Percentiles rank a stretch among this genome's conserved stretches.
phyloP scores from a whole-genome alignment of 2,888 invertebrate genomes.

The Allacma fusca region DNA sequence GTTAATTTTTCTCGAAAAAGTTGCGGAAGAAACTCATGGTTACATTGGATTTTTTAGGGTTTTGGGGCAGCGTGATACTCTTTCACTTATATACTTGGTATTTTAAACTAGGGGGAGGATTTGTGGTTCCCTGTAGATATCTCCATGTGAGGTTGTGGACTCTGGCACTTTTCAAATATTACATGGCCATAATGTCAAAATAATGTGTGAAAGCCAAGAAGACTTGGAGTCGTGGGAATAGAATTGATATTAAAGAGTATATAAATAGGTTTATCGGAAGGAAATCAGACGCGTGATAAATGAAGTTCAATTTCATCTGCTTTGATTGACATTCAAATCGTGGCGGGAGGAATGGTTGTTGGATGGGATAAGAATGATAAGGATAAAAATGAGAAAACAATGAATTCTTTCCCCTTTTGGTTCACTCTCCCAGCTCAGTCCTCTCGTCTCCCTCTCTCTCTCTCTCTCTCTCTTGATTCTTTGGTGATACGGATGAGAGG shows the following conservation, averaged over 20 bases:
- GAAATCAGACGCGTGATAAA: constrained; percentile 37
- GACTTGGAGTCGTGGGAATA: constrained; percentile 12
- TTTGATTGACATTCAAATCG: constrained; percentile 43
- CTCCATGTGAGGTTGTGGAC: too few species aligned
- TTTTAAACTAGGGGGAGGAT: too few species aligned
- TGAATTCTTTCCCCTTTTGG: constrained; percentile 24
- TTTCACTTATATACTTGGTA: too few species aligned
- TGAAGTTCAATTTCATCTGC: constrained; percentile 41
- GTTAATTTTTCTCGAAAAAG: too few species aligned
- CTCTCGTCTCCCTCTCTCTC: background rate
- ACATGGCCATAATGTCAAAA: background rate
- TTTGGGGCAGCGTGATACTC: too few species aligned
- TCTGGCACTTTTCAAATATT: too few species aligned
- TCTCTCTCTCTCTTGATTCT: background rate
- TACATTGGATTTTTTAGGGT: too few species aligned
- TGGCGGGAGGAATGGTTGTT: constrained; percentile 27
- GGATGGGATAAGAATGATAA: constrained; percentile 25
- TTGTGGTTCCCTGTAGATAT: too few species aligned
- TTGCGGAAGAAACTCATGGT: too few species aligned
- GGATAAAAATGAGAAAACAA: constrained; percentile 44
- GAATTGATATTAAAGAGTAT: constrained; percentile 35
- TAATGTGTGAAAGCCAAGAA: background rate
- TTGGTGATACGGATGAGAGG: background rate
- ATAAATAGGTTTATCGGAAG: constrained; percentile 27
- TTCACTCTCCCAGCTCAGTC: background rate